Evolutionary conservation across 2,888 invertebrate species (phyloP).

Genomic region (Tribolium freemani): DNA sequence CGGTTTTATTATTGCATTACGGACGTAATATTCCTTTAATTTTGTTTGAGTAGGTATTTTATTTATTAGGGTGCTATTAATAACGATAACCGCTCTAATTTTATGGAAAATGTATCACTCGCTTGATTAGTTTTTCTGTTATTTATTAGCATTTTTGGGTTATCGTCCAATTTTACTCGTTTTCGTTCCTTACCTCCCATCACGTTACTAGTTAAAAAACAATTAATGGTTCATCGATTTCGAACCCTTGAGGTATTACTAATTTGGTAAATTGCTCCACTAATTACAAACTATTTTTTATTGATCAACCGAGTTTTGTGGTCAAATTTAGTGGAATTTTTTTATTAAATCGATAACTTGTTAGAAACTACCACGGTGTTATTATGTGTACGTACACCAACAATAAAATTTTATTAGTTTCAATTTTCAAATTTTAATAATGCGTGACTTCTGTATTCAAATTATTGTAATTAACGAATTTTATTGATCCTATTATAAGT

Average conservation of each 20-base stretch:
- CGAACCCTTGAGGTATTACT: not conserved
- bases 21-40: constrained; percentile 56
- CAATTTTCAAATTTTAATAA: constrained; percentile 20
- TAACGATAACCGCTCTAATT: constrained; percentile 51
- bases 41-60: constrained; percentile 54
- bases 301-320: not conserved
- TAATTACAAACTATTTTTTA: not conserved
- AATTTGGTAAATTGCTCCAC: not conserved
- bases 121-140: constrained; percentile 32
- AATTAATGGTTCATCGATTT: constrained; percentile 5
- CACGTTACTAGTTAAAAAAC: not conserved
- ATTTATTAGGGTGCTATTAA: constrained; percentile 57
- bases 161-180: not conserved
- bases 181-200: not conserved
- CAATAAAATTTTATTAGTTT: constrained; percentile 6
- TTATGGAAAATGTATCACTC: constrained; percentile 50
- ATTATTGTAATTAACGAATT: not conserved
- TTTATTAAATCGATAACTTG: not conserved
- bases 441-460: constrained; percentile 1
- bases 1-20: constrained; percentile 57
- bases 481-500: not conserved
- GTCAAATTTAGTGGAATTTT: not conserved
- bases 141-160: constrained; percentile 29
- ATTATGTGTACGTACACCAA: not conserved
- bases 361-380: not conserved